Base-by-base conservation (phyloP, 2,797 vertebrate species). In the Rhinella marina region DNA sequence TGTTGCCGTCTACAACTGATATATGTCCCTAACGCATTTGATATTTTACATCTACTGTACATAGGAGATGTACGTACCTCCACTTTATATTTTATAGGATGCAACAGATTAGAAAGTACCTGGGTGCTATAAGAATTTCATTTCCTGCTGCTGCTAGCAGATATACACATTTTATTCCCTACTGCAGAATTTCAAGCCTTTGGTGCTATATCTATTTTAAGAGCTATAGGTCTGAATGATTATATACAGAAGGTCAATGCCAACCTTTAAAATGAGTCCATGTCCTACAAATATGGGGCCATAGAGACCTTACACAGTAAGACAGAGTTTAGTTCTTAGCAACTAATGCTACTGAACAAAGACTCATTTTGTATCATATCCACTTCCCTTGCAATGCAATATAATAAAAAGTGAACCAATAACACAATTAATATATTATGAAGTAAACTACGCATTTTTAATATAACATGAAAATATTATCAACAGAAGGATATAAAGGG, bases 191-290 rank as follows among this genome's bases (percentile, higher is more conserved):
- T 79, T 79, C 14, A 25, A 84, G n/a, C 17, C 59, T 88, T 66
- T 83, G 52, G 57, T 78, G 72, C 75, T 88, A 80, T 85, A 88
- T 84, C 81, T 84, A 79, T 23, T 68, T 84, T 76, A 88, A 72
- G 52, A 76, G 76, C 56, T 88, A 27, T 68, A 84, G 82, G 82
- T 32, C 82, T 80, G 56, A 80, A 62, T 84, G 64, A 81, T 85
- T 80, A 25, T 52, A 56, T 79, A 84, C 76, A 70, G 75, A 84
- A 84, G 81, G 73, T 73, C 25, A 76, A 79, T 84, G 87, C 62
- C 76, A 88, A 48, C 61, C 76, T 80, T 54, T 23, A 82, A 82
- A 78, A 88, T 70, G 62, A 25, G 62, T 50, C 70, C 41, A 16
- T 54, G 16, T 50, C 25, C 52, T n/a, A 84, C 29, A n/a, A 72